Evolutionary conservation across 2,888 invertebrate genomes (phyloP).

Genomic region (Macaria notata): DNA sequence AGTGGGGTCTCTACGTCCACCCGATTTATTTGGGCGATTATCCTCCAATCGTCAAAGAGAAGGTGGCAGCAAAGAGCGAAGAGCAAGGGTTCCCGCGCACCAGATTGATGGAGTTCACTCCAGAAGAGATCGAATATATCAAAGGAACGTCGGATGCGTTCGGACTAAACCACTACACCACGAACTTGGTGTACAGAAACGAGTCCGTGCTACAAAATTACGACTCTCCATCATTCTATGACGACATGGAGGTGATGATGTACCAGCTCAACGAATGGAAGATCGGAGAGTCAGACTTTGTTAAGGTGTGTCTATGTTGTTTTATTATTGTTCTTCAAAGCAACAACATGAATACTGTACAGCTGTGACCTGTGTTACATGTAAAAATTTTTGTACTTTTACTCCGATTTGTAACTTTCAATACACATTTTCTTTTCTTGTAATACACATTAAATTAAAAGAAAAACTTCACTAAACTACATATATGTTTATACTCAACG

Average conservation of each 20-base stretch:
- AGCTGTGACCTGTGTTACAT: too few relatives aligned
- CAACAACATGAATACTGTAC: too few relatives aligned
- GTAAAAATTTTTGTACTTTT: too few relatives aligned
- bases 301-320: conserved; percentile 26
- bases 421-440: too few relatives aligned
- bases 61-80: conserved; percentile 75
- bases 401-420: too few relatives aligned
- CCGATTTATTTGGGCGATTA: conserved; percentile 85
- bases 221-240: conserved; percentile 38
- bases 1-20: conserved; percentile 82
- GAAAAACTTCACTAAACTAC: too few relatives aligned
- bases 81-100: conserved; percentile 65
- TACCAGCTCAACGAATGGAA: conserved; percentile 37
- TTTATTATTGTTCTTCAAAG: too few relatives aligned
- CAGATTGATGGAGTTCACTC: conserved; percentile 64
- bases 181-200: conserved; percentile 50
- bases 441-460: too few relatives aligned
- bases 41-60: conserved; percentile 80
- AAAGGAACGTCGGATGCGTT: conserved; percentile 51
- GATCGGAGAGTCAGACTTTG: conserved; percentile 34
- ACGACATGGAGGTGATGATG: conserved; percentile 36
- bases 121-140: conserved; percentile 57
- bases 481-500: too few relatives aligned
- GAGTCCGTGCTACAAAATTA: conserved; percentile 36
- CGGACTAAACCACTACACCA: conserved; percentile 85